phyloP scores from a whole-genome alignment of 2,888 invertebrate species.

The Dione vanillae region DNA sequence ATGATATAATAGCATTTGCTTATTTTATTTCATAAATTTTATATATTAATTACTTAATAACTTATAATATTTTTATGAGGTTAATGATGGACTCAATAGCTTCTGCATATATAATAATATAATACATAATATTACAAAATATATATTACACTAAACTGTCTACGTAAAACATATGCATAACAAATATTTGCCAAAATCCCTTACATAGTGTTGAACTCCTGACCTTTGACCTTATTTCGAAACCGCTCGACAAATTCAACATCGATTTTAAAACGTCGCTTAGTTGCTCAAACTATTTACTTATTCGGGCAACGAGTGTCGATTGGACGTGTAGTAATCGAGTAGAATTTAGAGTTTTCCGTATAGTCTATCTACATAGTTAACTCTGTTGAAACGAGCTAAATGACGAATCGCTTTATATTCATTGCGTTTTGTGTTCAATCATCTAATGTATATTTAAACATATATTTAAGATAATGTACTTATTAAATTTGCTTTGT shows the following conservation, averaged over 20 bases:
- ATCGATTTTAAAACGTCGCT: slow-evolving; percentile 50
- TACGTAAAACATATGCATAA: too few species aligned
- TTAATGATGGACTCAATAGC: too few species aligned
- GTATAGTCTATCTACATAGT: slow-evolving; percentile 42
- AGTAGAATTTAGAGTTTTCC: slow-evolving; percentile 45
- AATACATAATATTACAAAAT: too few species aligned
- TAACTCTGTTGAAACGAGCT: slow-evolving; percentile 41
- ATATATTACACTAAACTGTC: too few species aligned
- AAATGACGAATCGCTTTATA: slow-evolving; percentile 37
- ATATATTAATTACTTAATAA: too few species aligned
- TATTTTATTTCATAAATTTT: too few species aligned
- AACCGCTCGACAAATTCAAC: slow-evolving; percentile 58
- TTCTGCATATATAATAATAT: too few species aligned
- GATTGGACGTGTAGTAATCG: slow-evolving; percentile 45
- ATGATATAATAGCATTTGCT: too few species aligned
- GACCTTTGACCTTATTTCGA: slow-evolving; percentile 48
- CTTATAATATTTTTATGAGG: too few species aligned
- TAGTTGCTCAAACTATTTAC: slow-evolving; percentile 55
- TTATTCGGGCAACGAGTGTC: slow-evolving; percentile 58
- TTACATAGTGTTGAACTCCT: not conserved
- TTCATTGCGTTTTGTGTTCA: slow-evolving; percentile 8
- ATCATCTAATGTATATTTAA: not conserved
- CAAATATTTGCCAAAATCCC: slow-evolving; percentile 12
- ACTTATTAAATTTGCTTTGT: not conserved
- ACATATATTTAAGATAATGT: not conserved